Conservation (phyloP, 2,113 vertebrate species). For the Murina feae region DNA sequence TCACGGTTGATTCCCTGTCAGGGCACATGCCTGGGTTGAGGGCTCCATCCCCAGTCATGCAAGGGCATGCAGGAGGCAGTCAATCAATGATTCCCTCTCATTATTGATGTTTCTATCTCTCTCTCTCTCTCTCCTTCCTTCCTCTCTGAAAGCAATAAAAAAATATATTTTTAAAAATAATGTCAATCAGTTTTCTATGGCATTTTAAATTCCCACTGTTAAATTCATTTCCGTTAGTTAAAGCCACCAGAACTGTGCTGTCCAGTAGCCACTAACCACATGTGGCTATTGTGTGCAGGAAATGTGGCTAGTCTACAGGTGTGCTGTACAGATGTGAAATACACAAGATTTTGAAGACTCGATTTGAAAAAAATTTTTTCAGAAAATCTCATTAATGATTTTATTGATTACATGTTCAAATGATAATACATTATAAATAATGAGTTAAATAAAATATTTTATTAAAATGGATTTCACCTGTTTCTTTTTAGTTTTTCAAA, state of each 20-base stretch:
- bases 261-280: background rate
- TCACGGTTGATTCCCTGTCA: too few species aligned
- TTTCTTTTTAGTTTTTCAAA: conserved; percentile 15
- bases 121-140: too few species aligned
- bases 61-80: too few species aligned
- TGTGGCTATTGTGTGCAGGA: fast-evolving
- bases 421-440: background rate
- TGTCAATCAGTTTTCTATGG: background rate
- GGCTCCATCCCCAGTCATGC: too few species aligned
- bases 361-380: background rate
- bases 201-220: background rate
- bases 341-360: background rate
- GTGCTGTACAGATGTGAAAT: background rate
- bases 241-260: background rate
- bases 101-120: too few species aligned
- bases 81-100: too few species aligned
- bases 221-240: background rate
- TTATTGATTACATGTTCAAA: background rate
- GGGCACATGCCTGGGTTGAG: too few species aligned
- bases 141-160: too few species aligned
- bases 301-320: background rate
- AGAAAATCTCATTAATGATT: background rate
- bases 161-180: too few species aligned
- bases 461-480: background rate
- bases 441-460: background rate